phyloP scores from a whole-genome alignment of 1,140 invertebrate genomes.

The Mizuhopecten yessoensis region DNA sequence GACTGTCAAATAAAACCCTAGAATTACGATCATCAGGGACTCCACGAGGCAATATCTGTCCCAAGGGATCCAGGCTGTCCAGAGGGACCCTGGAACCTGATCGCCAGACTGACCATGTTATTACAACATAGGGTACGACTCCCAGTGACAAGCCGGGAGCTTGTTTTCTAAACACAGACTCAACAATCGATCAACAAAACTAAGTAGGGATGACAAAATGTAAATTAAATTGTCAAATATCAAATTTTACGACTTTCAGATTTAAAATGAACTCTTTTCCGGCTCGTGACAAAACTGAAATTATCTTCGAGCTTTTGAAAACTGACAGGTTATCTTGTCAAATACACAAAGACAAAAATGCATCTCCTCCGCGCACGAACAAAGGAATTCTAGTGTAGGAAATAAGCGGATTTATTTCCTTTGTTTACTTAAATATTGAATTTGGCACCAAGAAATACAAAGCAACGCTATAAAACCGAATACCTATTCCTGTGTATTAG shows the following conservation, averaged over 20 bases:
- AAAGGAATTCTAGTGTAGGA: neutral
- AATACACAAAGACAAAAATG: slow-evolving; percentile 4
- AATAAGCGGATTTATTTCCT: neutral
- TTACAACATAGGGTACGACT: slow-evolving; percentile 5
- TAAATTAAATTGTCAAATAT: slow-evolving; percentile 28
- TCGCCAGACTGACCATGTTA: neutral
- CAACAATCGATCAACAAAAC: neutral
- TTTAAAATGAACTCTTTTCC: neutral
- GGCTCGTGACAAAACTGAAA: slow-evolving; percentile 10
- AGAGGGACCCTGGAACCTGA: neutral
- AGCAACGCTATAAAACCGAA: too few relatives aligned
- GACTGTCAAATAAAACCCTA: slow-evolving; percentile 12
- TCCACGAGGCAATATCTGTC: neutral
- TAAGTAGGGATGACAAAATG: neutral
- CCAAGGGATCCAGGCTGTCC: neutral
- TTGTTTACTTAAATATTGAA: neutral
- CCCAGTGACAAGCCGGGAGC: neutral
- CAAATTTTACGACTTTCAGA: slow-evolving; percentile 34
- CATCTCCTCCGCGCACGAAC: neutral
- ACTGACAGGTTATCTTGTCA: neutral
- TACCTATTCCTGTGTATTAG: too few relatives aligned
- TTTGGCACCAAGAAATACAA: too few relatives aligned
- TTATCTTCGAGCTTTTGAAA: neutral
- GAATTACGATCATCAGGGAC: slow-evolving; percentile 32
- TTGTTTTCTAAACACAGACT: neutral